Percentiles rank a stretch among this genome's conserved stretches.
Evolutionary conservation across 2,113 vertebrate genomes (phyloP).

Genomic region (Otis tarda): DNA sequence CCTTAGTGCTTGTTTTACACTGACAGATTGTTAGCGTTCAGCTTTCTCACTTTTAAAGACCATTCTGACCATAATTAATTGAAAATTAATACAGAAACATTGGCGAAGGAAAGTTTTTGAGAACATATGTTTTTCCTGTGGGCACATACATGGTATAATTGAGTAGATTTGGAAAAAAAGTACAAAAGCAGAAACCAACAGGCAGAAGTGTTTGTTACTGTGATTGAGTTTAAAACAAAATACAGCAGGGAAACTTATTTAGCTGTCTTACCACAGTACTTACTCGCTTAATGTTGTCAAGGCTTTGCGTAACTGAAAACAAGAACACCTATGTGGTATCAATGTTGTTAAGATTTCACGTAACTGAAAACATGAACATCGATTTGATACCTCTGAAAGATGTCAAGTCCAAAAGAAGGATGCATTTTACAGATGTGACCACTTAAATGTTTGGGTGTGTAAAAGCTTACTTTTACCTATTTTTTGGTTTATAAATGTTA

Average conservation of each 20-base stretch:
- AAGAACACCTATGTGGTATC: neutral
- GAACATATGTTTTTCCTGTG: neutral
- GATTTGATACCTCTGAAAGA: neutral
- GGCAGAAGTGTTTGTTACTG: neutral
- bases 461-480: neutral
- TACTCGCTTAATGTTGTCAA: neutral
- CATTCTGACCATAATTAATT: neutral
- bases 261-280: neutral
- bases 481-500: neutral
- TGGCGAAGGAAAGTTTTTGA: neutral
- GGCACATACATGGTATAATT: neutral
- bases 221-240: neutral
- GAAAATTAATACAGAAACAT: slow-evolving; percentile 15
- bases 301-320: neutral
- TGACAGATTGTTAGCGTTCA: slow-evolving; percentile 1
- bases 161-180: neutral
- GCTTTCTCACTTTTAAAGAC: slow-evolving; percentile 1
- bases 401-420: neutral
- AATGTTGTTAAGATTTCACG: neutral
- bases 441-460: neutral
- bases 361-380: neutral
- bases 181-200: neutral
- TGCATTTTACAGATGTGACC: neutral
- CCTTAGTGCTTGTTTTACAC: slow-evolving; percentile 21
- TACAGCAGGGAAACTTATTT: neutral